Percentiles rank a stretch among this genome's conserved stretches.
These are phyloP conservation scores for Didymodactylos carnosus DNA, from an alignment of 2,888 invertebrate species.

Conservation along the genomic window DNA sequence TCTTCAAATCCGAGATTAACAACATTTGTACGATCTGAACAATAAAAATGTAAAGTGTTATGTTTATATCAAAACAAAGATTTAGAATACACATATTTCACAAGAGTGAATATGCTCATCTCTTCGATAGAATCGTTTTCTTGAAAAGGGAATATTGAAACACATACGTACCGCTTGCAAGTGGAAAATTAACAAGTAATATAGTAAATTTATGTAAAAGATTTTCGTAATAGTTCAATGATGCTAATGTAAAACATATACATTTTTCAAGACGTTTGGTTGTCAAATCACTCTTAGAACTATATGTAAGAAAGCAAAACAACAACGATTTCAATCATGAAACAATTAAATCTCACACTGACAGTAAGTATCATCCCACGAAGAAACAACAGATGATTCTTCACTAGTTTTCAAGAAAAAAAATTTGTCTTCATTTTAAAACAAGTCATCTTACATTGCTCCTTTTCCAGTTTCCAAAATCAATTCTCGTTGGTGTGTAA, in stretches of 20 bases:
- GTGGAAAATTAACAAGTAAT: background rate
- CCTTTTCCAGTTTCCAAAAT: background rate
- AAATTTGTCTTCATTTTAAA: background rate
- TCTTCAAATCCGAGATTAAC: background rate
- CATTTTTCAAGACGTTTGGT: background rate
- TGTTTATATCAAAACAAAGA: too few species aligned
- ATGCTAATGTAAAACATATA: background rate
- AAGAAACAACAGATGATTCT: too few species aligned
- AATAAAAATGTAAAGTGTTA: too few species aligned
- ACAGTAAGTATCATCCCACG: too few species aligned
- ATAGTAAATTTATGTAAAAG: background rate
- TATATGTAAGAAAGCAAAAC: too few species aligned
- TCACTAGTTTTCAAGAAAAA: too few species aligned
- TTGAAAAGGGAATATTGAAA: too few species aligned
- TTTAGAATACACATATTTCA: too few species aligned
- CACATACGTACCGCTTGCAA: background rate
- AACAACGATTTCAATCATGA: too few species aligned
- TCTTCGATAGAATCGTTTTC: too few species aligned
- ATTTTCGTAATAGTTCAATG: background rate
- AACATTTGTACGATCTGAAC: background rate
- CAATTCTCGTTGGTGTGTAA: background rate
- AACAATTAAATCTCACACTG: too few species aligned
- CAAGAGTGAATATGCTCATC: too few species aligned
- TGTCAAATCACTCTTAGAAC: background rate
- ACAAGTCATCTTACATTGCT: background rate